phyloP scores from a whole-genome alignment of 2,888 invertebrate species.

The Colostygia pectinataria region DNA sequence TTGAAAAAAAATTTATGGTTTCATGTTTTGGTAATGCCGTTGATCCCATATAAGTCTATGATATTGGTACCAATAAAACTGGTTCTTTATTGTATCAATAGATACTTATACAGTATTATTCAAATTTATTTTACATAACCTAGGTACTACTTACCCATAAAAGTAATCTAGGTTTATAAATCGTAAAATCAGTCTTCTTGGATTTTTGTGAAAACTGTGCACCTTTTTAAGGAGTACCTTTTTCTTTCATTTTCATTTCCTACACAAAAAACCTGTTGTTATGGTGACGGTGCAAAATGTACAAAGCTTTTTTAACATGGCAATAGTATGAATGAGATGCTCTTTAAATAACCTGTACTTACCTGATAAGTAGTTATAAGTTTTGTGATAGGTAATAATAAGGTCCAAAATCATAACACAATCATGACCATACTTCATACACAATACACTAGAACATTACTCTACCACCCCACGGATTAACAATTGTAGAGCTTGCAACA shows the following conservation, averaged over 20 bases:
- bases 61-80: not conserved
- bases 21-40: too few relatives aligned
- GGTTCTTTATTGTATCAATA: not conserved
- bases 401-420: conserved; percentile 61
- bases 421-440: conserved; percentile 45
- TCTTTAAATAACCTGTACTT: conserved; percentile 45
- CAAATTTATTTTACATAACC: too few relatives aligned
- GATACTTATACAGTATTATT: too few relatives aligned
- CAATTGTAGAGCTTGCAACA: conserved; percentile 73
- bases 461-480: conserved; percentile 61
- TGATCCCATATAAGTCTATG: conserved; percentile 4
- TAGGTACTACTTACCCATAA: not conserved
- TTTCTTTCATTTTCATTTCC: conserved; percentile 40
- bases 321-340: conserved; percentile 52
- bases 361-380: conserved; percentile 37
- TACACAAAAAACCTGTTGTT: not conserved
- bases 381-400: conserved; percentile 40
- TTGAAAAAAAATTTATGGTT: too few relatives aligned
- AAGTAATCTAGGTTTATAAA: conserved; percentile 5
- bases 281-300: conserved; percentile 38
- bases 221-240: conserved; percentile 63
- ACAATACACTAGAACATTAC: conserved; percentile 39
- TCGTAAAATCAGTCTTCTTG: conserved; percentile 47
- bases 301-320: conserved; percentile 24
- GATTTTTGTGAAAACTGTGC: conserved; percentile 39